phyloP scores from a whole-genome alignment of 2,113 vertebrate genomes.

The Bubo blakistoni region DNA sequence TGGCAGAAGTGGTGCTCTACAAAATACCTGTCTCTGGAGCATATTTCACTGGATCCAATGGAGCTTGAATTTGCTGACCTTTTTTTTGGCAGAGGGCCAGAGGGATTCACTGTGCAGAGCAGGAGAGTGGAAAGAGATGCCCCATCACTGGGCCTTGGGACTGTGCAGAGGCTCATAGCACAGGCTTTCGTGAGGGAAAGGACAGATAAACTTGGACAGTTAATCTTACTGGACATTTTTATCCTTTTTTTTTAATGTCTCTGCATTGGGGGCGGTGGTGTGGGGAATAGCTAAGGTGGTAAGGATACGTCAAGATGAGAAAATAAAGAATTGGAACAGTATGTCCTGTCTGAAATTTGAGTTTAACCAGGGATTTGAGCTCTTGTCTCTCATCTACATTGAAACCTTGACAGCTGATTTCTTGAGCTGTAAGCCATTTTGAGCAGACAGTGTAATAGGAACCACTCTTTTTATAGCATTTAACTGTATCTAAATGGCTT shows the following conservation, averaged over 20 bases:
- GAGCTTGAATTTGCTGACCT: neutral
- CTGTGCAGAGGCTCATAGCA: neutral
- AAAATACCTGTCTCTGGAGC: neutral
- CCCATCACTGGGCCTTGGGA: neutral
- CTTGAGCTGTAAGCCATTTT: constrained; percentile 19
- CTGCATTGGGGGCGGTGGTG: neutral
- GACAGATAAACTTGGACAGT: neutral
- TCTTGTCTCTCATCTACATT: constrained; percentile 14
- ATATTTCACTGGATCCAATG: neutral
- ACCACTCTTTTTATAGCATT: constrained; percentile 8
- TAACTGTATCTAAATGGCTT: neutral
- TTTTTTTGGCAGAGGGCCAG: neutral
- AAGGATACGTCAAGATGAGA: neutral
- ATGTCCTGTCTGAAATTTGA: neutral
- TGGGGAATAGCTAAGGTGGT: neutral
- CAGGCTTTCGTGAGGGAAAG: neutral
- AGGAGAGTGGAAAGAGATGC: neutral
- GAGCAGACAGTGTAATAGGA: neutral
- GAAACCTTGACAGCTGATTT: constrained; percentile 31
- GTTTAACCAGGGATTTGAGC: constrained; percentile 28
- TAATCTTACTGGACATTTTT: neutral
- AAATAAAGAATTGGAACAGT: neutral
- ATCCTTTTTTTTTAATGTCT: neutral
- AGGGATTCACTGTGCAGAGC: neutral
- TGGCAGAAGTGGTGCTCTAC: neutral